phyloP scores from a whole-genome alignment of 2,888 invertebrate genomes.

The Spodoptera exigua region DNA sequence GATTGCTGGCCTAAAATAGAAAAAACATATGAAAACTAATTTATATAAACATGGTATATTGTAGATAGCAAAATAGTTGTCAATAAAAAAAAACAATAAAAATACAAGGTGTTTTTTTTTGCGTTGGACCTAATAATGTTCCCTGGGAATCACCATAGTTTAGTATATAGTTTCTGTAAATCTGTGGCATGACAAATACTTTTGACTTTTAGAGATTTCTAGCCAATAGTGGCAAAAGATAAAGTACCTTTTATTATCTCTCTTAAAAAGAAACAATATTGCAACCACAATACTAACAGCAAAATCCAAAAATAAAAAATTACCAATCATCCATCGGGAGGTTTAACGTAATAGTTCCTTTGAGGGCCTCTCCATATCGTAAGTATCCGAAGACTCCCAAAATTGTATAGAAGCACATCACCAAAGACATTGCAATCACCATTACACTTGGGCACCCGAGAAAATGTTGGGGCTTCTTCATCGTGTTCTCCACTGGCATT shows the following conservation, averaged over 20 bases:
- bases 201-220: too few species aligned
- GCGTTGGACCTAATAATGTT: too few species aligned
- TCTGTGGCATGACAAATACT: too few species aligned
- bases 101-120: too few species aligned
- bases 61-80: background rate
- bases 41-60: too few species aligned
- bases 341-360: slow-evolving; percentile 95
- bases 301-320: background rate
- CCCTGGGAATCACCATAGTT: too few species aligned
- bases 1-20: slow-evolving; percentile 91
- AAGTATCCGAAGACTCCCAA: slow-evolving; percentile 97
- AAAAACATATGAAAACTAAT: too few species aligned
- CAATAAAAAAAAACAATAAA: background rate
- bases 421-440: slow-evolving; percentile 95
- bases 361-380: slow-evolving; percentile 92
- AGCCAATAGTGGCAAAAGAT: too few species aligned
- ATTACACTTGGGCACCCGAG: slow-evolving; percentile 95
- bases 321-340: slow-evolving; percentile 92
- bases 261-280: background rate
- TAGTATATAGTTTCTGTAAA: too few species aligned
- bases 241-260: background rate
- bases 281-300: background rate
- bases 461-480: slow-evolving; percentile 95
- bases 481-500: slow-evolving; percentile 97
- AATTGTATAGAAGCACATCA: slow-evolving; percentile 92